A percentile compares a stretch with the other conserved stretches of the same genome.
These are phyloP conservation scores for Todiramphus chloris DNA, from an alignment of 2,113 vertebrate species.

Conservation along the genomic window DNA sequence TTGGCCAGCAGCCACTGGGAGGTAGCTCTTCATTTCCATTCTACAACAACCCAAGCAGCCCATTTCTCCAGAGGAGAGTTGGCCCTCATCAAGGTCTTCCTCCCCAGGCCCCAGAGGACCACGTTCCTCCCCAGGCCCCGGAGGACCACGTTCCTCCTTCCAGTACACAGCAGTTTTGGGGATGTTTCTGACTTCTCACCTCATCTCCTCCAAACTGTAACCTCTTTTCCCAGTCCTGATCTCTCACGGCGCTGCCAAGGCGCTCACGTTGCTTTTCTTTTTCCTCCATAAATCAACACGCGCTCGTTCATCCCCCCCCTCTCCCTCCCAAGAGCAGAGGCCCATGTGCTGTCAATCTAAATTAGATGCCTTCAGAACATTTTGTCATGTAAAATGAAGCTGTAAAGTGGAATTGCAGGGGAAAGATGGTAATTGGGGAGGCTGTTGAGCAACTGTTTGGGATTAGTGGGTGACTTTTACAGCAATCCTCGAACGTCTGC, in stretches of 20 bases:
- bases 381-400: constrained; percentile 40
- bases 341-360: constrained; percentile 45
- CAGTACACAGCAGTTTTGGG: background rate
- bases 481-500: background rate
- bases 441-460: constrained; percentile 3
- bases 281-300: constrained; percentile 31
- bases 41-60: accelerated
- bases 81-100: background rate
- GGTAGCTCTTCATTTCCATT: background rate
- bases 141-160: background rate
- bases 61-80: background rate
- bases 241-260: background rate
- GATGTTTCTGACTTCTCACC: background rate
- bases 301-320: background rate
- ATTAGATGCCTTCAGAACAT: constrained; percentile 53
- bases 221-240: background rate
- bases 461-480: background rate
- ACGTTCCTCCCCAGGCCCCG: too few relatives aligned
- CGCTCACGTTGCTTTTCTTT: background rate
- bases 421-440: constrained; percentile 35
- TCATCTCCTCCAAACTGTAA: background rate
- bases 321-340: background rate
- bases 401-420: background rate
- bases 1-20: background rate
- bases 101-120: background rate